Evolutionary conservation across 53 echinoderm and acorn worm genomes (phyloP).

Genomic region (Echinometra lucunter): DNA sequence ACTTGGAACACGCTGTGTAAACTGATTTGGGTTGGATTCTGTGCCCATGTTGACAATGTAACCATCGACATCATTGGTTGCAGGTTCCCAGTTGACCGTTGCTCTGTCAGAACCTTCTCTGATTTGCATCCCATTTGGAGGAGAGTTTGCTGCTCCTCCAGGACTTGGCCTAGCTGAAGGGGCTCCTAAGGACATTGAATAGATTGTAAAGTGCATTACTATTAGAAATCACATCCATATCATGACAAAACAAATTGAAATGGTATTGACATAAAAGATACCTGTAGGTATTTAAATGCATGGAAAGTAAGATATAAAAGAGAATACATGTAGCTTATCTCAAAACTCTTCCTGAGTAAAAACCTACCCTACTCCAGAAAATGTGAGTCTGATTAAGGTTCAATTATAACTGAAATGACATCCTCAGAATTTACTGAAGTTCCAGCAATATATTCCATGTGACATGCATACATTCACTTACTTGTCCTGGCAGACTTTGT

Average conservation of each 20-base stretch:
- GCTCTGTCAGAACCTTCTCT: slow-evolving; percentile 36
- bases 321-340: too few species aligned
- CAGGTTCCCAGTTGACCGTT: slow-evolving; percentile 32
- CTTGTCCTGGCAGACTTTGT: slow-evolving; percentile 45
- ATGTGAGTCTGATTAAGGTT: not conserved
- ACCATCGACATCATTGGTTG: slow-evolving; percentile 41
- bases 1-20: slow-evolving; percentile 40
- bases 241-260: not conserved
- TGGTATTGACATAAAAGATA: not conserved
- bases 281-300: not conserved
- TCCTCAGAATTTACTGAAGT: not conserved
- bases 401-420: not conserved
- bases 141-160: slow-evolving; percentile 13
- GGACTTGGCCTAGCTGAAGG: not conserved
- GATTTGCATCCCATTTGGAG: slow-evolving; percentile 53
- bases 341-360: too few species aligned
- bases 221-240: not conserved
- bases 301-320: not conserved
- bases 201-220: not conserved
- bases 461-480: not conserved
- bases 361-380: not conserved
- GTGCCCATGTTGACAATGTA: slow-evolving; percentile 52
- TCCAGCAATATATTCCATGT: not conserved
- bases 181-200: not conserved
- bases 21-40: slow-evolving; percentile 9